Evolutionary conservation across 2,888 invertebrate genomes (phyloP).

Genomic region (Piscicola geometra): DNA sequence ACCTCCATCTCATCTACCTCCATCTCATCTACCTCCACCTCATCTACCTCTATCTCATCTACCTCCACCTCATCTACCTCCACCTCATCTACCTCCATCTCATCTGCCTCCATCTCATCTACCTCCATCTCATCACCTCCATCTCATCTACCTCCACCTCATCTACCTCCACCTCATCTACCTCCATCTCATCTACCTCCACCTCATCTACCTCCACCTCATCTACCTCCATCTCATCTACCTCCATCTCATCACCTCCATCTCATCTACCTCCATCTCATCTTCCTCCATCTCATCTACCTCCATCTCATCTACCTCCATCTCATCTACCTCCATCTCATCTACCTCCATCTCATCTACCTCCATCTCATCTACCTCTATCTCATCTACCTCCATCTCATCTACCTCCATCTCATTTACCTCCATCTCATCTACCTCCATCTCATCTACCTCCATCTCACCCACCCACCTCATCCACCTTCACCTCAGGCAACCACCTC

Average conservation of each 20-base stretch:
- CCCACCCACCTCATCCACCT: neutral
- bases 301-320: too few species aligned
- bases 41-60: too few species aligned
- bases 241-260: too few species aligned
- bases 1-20: too few species aligned
- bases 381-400: neutral
- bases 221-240: neutral
- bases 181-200: too few species aligned
- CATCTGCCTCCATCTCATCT: neutral
- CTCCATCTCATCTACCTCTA: conserved; percentile 64
- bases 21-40: neutral
- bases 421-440: neutral
- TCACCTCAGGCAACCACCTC: neutral
- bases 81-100: neutral
- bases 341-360: conserved; percentile 88
- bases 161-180: neutral
- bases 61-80: neutral
- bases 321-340: conserved; percentile 74
- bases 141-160: neutral
- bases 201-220: neutral
- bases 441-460: neutral
- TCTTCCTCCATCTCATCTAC: neutral
- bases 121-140: neutral
- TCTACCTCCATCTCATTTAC: too few species aligned
- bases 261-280: neutral